phyloP scores from a whole-genome alignment of 2,888 invertebrate genomes.

The Ditula angustiorana region DNA sequence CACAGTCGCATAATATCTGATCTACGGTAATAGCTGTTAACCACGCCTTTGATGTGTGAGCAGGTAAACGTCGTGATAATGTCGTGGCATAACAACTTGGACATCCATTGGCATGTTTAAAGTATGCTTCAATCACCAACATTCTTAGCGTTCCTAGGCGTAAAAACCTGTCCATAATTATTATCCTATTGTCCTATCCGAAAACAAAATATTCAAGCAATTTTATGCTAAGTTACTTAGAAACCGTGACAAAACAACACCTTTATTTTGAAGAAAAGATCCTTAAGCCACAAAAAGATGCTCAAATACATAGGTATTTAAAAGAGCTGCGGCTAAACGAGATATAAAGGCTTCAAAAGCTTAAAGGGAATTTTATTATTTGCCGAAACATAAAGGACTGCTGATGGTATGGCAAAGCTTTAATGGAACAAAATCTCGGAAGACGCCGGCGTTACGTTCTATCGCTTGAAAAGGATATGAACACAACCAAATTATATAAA shows the following conservation, averaged over 20 bases:
- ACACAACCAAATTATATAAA: slow-evolving; percentile 19
- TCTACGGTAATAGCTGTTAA: slow-evolving; percentile 53
- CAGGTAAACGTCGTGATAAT: slow-evolving; percentile 19
- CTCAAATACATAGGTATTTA: slow-evolving; percentile 35
- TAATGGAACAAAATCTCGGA: slow-evolving; percentile 35
- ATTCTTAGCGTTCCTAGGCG: neutral
- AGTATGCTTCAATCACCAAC: neutral
- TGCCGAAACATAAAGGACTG: slow-evolving; percentile 34
- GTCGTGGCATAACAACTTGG: slow-evolving; percentile 14
- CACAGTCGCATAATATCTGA: slow-evolving; percentile 58
- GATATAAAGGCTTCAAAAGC: slow-evolving; percentile 36
- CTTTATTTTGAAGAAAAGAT: slow-evolving; percentile 16
- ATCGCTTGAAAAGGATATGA: slow-evolving; percentile 22
- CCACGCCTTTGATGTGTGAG: slow-evolving; percentile 22
- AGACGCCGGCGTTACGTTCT: slow-evolving; percentile 40
- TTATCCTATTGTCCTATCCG: neutral
- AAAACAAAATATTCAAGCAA: neutral
- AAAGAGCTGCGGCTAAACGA: slow-evolving; percentile 35
- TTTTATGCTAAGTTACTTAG: slow-evolving; percentile 19
- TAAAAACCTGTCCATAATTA: neutral
- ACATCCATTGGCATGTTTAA: neutral
- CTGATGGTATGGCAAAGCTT: slow-evolving; percentile 33
- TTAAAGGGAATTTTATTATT: slow-evolving; percentile 37
- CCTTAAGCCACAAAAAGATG: slow-evolving; percentile 33
- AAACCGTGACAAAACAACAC: slow-evolving; percentile 11